Conservation (phyloP, 92 coral and sea anemone genomes). For the Zoanthus solanderi region DNA sequence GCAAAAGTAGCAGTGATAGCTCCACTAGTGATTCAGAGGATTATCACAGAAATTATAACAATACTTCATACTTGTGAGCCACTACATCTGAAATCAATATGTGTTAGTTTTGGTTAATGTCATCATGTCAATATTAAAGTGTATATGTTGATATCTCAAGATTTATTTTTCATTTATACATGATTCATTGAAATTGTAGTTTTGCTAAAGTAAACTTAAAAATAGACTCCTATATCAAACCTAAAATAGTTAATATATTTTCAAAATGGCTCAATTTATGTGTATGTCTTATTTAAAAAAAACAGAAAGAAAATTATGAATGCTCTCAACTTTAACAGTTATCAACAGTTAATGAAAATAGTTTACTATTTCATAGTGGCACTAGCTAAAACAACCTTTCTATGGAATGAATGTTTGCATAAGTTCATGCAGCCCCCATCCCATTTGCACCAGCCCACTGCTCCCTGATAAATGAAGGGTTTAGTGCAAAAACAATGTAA, state of each 20-base stretch:
- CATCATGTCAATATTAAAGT: slow-evolving; percentile 11
- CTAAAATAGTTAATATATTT: background rate
- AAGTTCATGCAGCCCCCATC: no score
- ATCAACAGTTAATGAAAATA: no score
- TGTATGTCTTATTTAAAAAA: no score
- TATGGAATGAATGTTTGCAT: no score
- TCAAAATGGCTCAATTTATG: background rate
- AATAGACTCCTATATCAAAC: slow-evolving; percentile 2
- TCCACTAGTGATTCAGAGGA: background rate
- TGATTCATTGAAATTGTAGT: slow-evolving; percentile 6
- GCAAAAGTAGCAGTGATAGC: slow-evolving; percentile 6
- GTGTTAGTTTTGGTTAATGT: slow-evolving; percentile 3
- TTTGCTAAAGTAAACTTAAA: background rate
- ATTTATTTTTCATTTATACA: slow-evolving; percentile 45
- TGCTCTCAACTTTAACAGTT: no score
- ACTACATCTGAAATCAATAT: background rate
- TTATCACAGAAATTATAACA: background rate
- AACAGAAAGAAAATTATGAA: no score
- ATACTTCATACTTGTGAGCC: background rate
- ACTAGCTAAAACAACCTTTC: no score
- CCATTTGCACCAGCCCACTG: no score
- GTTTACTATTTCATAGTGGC: no score
- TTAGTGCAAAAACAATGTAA: no score
- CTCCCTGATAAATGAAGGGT: no score
- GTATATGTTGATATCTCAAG: slow-evolving; percentile 45